Evolutionary conservation across 2,113 vertebrate species (phyloP), one percentile per base, ranked within the genome.

Genomic region (Ceyx cyanopectus): DNA sequence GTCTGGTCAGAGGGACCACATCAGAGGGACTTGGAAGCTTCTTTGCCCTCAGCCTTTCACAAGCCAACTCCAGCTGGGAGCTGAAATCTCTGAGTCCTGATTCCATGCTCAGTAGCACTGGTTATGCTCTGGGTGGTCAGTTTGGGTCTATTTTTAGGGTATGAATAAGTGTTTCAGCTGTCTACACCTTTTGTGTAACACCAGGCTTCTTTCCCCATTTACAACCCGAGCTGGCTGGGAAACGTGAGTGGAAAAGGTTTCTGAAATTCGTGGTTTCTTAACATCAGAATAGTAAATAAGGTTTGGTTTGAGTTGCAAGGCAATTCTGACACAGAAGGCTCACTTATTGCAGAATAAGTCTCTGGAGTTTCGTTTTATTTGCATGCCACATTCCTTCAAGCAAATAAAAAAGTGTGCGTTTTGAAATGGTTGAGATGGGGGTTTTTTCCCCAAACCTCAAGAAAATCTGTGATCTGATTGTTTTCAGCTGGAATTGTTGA

Each of bases 91-190:
- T 45, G 24, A 41, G 60, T 79, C 48, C 14, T 37, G 1, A 4
- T 73, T 54, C 74, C 37, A 32, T 14, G 50, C 87, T 85, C 23
- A 14, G 58, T 51, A 74, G 87, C 60, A 16, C 32, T 92, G 65
- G 40, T 56, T 86, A 24, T 63, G 89, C 54, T 29, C 77, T 84
- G 89, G 84, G 87, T 94, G 84, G 89, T 89, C 94, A 82, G 66
- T 89, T 92, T 87, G 70, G 32, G 40, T 89, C 78, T 94, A 63
- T 92, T 92, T 95, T 93, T 92, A 92, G 91, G 32, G 29, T 73
- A 53, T 91, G 81, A 95, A 43, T 88, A 86, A 94, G 10, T 89
- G 74, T 95, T 94, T 93, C 91, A 89, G 70, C 89, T 87, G 91
- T 90, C 84, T 85, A 34, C 58, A 93, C 75, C 67, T 96, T 93